These are phyloP conservation scores for Jaculus jaculus DNA, from an alignment of 2,113 vertebrate genomes.

Conservation along the genomic window DNA sequence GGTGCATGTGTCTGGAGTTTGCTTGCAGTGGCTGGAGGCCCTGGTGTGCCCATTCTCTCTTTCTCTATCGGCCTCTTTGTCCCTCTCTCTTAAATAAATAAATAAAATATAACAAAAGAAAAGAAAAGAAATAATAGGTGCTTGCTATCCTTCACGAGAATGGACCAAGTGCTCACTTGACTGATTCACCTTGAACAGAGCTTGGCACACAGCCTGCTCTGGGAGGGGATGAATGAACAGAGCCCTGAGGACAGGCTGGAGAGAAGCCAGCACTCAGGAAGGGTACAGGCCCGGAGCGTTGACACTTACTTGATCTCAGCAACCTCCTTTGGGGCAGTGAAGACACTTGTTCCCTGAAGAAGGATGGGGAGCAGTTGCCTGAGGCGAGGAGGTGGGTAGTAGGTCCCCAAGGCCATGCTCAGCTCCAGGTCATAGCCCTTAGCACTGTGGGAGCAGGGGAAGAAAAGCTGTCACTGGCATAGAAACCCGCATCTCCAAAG, in stretches of 20 bases:
- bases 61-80: no score
- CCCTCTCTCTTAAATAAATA: no score
- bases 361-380: constrained; percentile 78
- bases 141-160: neutral
- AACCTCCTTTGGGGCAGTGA: constrained; percentile 65
- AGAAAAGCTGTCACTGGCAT: neutral
- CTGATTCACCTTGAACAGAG: neutral
- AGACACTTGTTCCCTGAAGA: constrained; percentile 63
- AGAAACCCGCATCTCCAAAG: neutral
- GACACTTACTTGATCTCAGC: constrained; percentile 78
- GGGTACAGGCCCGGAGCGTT: fast-evolving
- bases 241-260: neutral
- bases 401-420: constrained; percentile 68
- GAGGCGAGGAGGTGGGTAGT: constrained; percentile 73
- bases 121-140: neutral
- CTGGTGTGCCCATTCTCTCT: no score
- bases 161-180: neutral
- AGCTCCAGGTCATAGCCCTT: constrained; percentile 69
- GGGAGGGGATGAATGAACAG: neutral
- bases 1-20: no score
- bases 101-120: no score
- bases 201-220: neutral
- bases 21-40: no score
- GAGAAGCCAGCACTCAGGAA: neutral
- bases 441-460: constrained; percentile 27